Conservation (phyloP, 2,797 vertebrate species). For the Esox masquinongy region DNA sequence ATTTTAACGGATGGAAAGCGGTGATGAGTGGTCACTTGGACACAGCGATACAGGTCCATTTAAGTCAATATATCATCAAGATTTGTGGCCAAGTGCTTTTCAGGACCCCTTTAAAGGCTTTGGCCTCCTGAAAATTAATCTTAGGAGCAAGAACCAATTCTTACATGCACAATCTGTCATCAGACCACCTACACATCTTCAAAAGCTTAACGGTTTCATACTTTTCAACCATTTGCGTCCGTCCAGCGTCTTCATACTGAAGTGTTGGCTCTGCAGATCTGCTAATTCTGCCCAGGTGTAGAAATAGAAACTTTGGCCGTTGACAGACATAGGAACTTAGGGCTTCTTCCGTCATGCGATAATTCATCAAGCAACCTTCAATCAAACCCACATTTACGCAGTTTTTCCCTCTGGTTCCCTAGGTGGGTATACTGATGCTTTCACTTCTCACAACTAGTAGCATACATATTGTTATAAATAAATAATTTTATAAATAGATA, state of each 20-base stretch:
- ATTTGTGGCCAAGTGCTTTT: not conserved
- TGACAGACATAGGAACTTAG: not conserved
- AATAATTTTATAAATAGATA: too few relatives aligned
- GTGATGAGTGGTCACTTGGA: constrained; percentile 26
- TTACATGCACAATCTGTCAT: too few relatives aligned
- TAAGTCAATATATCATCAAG: not conserved
- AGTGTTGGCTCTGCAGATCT: not conserved
- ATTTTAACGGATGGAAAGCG: constrained; percentile 35
- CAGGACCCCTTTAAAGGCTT: not conserved
- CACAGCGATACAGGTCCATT: not conserved
- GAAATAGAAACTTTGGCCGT: not conserved
- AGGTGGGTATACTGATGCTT: too few relatives aligned
- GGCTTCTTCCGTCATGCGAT: not conserved
- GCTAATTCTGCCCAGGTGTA: not conserved
- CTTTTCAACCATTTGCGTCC: not conserved
- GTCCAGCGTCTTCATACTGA: not conserved
- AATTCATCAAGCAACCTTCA: too few relatives aligned
- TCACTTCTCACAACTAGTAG: too few relatives aligned
- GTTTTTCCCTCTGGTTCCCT: too few relatives aligned
- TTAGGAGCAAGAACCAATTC: too few relatives aligned
- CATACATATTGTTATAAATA: too few relatives aligned
- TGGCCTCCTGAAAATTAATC: not conserved
- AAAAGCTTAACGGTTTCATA: too few relatives aligned
- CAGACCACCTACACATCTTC: too few relatives aligned
- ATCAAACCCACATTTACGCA: too few relatives aligned